phyloP scores from a whole-genome alignment of 2,888 invertebrate genomes.

The Thymelicus lineola region DNA sequence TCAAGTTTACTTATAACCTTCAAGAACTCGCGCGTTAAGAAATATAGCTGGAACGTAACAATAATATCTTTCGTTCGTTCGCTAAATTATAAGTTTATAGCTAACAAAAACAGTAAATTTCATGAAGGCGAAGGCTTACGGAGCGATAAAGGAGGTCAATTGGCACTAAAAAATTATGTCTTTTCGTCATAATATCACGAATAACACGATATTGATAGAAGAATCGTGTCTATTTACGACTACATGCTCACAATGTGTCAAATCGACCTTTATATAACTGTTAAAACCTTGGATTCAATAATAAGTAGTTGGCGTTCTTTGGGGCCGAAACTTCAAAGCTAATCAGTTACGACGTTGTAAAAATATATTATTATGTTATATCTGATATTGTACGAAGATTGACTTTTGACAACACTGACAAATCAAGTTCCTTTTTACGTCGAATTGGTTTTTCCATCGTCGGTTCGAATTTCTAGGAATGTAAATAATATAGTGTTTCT shows the following conservation, averaged over 20 bases:
- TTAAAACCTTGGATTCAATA: conserved; percentile 40
- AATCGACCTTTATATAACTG: conserved; percentile 54
- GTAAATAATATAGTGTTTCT: too few species aligned
- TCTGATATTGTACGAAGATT: conserved; percentile 1
- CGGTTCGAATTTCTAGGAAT: too few species aligned
- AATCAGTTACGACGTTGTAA: conserved; percentile 16
- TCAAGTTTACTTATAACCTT: conserved; percentile 8
- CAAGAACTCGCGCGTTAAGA: background rate
- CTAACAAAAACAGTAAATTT: conserved; percentile 36
- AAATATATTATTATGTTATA: conserved; percentile 11
- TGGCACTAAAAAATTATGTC: conserved; percentile 44
- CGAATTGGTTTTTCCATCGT: too few species aligned
- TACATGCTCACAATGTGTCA: conserved; percentile 53
- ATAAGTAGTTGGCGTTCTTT: conserved; percentile 40
- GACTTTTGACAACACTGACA: background rate
- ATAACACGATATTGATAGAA: conserved; percentile 35
- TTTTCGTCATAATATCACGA: conserved; percentile 44
- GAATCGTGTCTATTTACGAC: conserved; percentile 32
- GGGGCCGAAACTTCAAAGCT: conserved; percentile 25
- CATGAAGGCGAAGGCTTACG: conserved; percentile 40
- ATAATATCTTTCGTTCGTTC: background rate
- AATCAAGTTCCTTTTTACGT: too few species aligned
- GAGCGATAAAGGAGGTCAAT: conserved; percentile 36
- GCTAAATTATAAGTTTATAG: conserved; percentile 37
- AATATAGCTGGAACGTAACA: conserved; percentile 8